These are phyloP conservation scores for Amyelois transitella DNA, from an alignment of 1,140 invertebrate species.

Conservation along the genomic window DNA sequence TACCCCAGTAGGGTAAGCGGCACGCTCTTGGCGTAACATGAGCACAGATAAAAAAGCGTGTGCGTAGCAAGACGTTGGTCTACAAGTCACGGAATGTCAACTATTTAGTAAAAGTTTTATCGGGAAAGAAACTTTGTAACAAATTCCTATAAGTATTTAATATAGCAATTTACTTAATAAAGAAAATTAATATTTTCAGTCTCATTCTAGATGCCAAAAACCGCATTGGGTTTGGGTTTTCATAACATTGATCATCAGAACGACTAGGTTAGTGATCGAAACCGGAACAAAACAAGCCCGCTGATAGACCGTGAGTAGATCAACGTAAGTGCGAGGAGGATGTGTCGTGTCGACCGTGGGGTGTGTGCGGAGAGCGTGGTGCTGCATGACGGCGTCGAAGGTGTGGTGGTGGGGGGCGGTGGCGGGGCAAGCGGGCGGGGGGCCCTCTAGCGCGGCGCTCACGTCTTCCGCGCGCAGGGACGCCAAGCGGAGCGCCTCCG, in stretches of 20 bases:
- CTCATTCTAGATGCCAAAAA: too few relatives aligned
- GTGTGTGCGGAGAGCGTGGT: conserved; percentile 58
- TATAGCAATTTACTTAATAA: too few relatives aligned
- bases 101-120: too few relatives aligned
- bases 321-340: conserved; percentile 1
- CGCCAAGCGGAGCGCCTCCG: conserved; percentile 69
- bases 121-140: too few relatives aligned
- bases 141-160: too few relatives aligned
- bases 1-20: too few relatives aligned
- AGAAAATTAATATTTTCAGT: too few relatives aligned
- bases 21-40: not conserved
- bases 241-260: too few relatives aligned
- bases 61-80: not conserved
- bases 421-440: conserved; percentile 33
- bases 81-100: not conserved
- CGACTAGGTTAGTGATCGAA: too few relatives aligned
- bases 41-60: conserved; percentile 4
- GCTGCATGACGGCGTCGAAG: conserved; percentile 72
- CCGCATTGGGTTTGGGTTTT: too few relatives aligned
- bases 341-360: conserved; percentile 36
- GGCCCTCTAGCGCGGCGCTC: conserved; percentile 43
- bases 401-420: conserved; percentile 63
- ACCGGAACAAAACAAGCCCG: too few relatives aligned
- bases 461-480: conserved; percentile 69
- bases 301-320: not conserved